Conservation (phyloP, 35 echinoderm and acorn worm species). For the Apostichopus californicus region DNA sequence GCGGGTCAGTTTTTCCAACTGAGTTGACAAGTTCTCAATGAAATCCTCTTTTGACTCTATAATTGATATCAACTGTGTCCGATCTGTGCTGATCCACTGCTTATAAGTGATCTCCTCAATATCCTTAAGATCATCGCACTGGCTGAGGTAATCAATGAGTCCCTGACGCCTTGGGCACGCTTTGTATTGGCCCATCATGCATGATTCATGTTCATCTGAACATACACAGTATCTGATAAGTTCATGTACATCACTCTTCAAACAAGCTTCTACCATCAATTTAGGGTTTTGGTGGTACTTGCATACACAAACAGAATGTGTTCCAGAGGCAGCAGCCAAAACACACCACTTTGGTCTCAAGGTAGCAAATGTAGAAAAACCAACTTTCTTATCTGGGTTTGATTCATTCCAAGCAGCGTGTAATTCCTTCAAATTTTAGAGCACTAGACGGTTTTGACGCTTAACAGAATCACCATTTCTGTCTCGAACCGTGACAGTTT, state of each 20-base stretch:
- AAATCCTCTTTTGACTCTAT: slow-evolving; percentile 17
- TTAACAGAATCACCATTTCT: neutral
- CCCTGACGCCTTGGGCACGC: neutral
- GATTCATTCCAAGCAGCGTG: slow-evolving; percentile 6
- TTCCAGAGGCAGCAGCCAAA: slow-evolving; percentile 26
- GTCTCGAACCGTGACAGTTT: slow-evolving; percentile 1
- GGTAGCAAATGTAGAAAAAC: slow-evolving; percentile 16
- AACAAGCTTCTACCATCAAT: slow-evolving; percentile 1
- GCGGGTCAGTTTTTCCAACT: slow-evolving; percentile 8
- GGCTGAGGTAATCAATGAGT: slow-evolving; percentile 13
- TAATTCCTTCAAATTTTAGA: slow-evolving; percentile 31
- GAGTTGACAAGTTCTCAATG: slow-evolving; percentile 26
- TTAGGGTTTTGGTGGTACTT: slow-evolving; percentile 46
- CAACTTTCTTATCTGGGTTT: slow-evolving; percentile 19
- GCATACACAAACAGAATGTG: slow-evolving; percentile 30
- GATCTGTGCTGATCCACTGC: slow-evolving; percentile 40
- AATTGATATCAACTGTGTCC: slow-evolving; percentile 7
- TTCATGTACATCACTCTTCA: neutral
- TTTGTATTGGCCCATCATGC: slow-evolving; percentile 46
- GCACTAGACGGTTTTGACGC: slow-evolving; percentile 6
- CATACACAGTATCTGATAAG: slow-evolving; percentile 12
- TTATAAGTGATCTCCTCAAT: slow-evolving; percentile 43
- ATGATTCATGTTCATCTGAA: slow-evolving; percentile 5
- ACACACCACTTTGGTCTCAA: neutral
- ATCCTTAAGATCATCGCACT: slow-evolving; percentile 23